Percentiles rank a stretch among this genome's conserved stretches.
phyloP scores from a whole-genome alignment of 2,888 invertebrate genomes.

The Sminthurinus aureus region DNA sequence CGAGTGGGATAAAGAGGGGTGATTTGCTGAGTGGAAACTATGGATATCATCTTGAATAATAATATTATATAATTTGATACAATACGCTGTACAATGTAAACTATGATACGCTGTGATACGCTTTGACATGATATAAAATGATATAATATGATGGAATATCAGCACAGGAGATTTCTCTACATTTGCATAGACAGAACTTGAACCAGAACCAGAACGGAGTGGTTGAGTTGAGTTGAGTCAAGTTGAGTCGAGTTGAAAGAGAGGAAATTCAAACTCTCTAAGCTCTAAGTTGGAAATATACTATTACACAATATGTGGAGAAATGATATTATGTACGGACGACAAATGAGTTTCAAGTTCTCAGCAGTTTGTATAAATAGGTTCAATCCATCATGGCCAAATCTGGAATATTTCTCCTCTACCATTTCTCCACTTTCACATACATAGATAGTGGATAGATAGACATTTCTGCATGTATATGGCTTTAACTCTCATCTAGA shows the following conservation, averaged over 20 bases:
- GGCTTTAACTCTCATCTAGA: no score
- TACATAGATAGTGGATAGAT: no score
- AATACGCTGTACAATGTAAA: no score
- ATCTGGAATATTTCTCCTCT: constrained; percentile 48
- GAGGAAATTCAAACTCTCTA: no score
- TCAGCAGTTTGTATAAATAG: constrained; percentile 57
- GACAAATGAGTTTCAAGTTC: constrained; percentile 58
- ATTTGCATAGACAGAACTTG: constrained; percentile 30
- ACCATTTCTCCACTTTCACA: neutral
- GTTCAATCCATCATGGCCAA: constrained; percentile 55
- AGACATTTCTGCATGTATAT: neutral
- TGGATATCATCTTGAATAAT: neutral
- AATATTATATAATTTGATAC: neutral
- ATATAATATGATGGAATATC: constrained; percentile 25
- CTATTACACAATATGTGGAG: constrained; percentile 26
- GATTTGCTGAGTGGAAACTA: constrained; percentile 18
- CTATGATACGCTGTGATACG: neutral
- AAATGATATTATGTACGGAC: constrained; percentile 45
- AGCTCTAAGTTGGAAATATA: constrained; percentile 11
- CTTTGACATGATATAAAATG: neutral
- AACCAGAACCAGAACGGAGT: no score
- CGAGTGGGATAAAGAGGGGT: constrained; percentile 7
- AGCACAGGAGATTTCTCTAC: neutral
- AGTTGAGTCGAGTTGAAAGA: no score
- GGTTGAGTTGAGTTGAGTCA: no score